Percentiles rank a stretch among this genome's conserved stretches.
Evolutionary conservation across 2,888 invertebrate genomes (phyloP).

Genomic region (Agapostemon virescens): DNA sequence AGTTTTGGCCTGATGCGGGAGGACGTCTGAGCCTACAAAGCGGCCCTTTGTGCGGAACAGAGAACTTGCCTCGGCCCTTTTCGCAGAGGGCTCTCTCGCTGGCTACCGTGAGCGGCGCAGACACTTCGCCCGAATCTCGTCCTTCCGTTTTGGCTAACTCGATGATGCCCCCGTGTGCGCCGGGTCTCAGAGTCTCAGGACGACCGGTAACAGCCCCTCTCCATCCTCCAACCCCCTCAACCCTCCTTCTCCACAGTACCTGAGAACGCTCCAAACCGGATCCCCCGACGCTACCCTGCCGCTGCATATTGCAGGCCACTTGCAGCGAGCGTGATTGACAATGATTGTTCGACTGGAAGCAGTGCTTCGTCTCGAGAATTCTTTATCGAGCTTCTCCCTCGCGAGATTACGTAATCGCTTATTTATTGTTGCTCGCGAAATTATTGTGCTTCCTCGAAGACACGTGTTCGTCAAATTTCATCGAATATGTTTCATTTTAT

Average conservation of each 20-base stretch:
- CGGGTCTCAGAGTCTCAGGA: constrained; percentile 29
- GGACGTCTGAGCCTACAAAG: constrained; percentile 60
- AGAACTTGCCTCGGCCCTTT: constrained; percentile 49
- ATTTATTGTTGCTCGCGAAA: background rate
- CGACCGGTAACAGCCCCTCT: constrained; percentile 27
- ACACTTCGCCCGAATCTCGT: constrained; percentile 53
- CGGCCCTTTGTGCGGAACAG: constrained; percentile 47
- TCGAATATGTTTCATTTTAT: no score
- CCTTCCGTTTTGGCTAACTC: constrained; percentile 58
- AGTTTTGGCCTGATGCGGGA: constrained; percentile 50
- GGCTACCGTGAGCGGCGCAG: constrained; percentile 23
- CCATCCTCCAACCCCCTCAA: no score
- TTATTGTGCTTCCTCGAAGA: background rate
- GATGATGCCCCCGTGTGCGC: constrained; percentile 33
- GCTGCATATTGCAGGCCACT: constrained; percentile 16
- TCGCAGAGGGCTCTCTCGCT: constrained; percentile 24
- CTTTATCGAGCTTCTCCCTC: background rate
- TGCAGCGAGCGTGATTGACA: background rate
- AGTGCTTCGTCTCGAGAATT: background rate
- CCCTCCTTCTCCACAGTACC: constrained; percentile 27
- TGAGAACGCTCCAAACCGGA: background rate
- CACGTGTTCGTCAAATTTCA: no score
- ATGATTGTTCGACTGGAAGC: constrained; percentile 12
- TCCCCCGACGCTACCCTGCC: constrained; percentile 11
- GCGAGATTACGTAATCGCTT: background rate